A percentile compares a stretch with the other conserved stretches of the same genome.
Conservation (phyloP, 2,888 invertebrate species). For the Cephus pulcher region DNA sequence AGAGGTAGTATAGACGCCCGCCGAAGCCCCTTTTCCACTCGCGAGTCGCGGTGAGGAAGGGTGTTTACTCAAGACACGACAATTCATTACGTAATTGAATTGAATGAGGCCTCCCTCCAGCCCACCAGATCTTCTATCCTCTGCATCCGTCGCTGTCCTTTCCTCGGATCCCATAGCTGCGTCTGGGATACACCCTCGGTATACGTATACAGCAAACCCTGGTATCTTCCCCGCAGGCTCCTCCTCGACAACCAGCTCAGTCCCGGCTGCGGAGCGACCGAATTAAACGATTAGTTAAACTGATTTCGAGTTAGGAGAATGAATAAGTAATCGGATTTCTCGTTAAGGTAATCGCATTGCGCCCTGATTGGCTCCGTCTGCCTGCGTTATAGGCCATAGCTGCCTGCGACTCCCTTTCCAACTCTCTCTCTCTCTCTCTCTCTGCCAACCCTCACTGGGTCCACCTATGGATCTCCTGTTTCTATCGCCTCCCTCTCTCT, state of each 20-base stretch:
- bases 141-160: conserved; percentile 17
- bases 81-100: conserved; percentile 68
- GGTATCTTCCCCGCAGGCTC: neutral
- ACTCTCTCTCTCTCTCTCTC: conserved; percentile 16
- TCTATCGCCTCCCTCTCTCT: conserved; percentile 18
- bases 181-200: conserved; percentile 2
- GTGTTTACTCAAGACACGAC: conserved; percentile 67
- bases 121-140: conserved; percentile 2
- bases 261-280: conserved; percentile 47
- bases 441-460: conserved; percentile 17
- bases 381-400: conserved; percentile 49
- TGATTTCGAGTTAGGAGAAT: conserved; percentile 68
- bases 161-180: conserved; percentile 3
- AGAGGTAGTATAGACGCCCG: neutral
- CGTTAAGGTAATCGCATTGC: conserved; percentile 67
- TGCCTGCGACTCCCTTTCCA: neutral
- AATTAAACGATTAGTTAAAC: conserved; percentile 69
- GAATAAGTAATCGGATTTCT: conserved; percentile 68
- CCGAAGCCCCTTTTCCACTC: conserved; percentile 24
- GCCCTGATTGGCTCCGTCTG: conserved; percentile 65
- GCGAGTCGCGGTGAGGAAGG: conserved; percentile 59
- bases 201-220: conserved; percentile 16
- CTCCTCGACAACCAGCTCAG: neutral
- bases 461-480: conserved; percentile 14
- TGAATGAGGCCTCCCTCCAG: conserved; percentile 56